Evolutionary conservation across 2,797 vertebrate genomes (phyloP), one percentile per base, ranked within the genome.

Genomic region (Rhinatrema bivittatum): DNA sequence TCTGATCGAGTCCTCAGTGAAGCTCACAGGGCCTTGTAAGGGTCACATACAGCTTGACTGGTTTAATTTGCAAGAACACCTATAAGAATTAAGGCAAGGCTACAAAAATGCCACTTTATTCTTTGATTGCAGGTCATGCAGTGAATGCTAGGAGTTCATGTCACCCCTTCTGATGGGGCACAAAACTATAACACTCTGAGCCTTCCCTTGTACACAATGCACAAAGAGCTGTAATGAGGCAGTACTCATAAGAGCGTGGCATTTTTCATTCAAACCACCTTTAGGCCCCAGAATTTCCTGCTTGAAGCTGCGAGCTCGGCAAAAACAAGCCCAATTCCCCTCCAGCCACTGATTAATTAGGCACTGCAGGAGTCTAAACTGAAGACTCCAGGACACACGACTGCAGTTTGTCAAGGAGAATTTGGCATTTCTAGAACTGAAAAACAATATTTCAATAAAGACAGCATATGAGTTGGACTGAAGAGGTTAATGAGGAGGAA

Each of bases 361-460:
- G 50, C 47, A 42, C 47, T 42, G 39, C 47, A 42, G 47, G 47
- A 50, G 47, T 30, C 47, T 50, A 50, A 50, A 42, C 34, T 47
- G 42, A 42, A 42, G 34, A 50, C 47, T 36, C 28, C 32, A 21
- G 47, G 47, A 28, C 39, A 50, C 15, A 15, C 32, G 37, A 42
- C 39, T 37, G 47, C 47, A 42, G 47, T 33, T 33, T 20, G 39
- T 36, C 46, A 32, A 46, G 39, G 31, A 27, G 16, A 49, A 39
- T 16, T 39, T 38, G 33, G 33, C 36, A 42, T 42, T 40, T 27
- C 34, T 21, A 38, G 38, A 47, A 43, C 50, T 50, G 50, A 26
- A 32, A n/a, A 37, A 32, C 35, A 38, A 24, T 15, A 31, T 14
- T 32, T 42, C 34, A 30, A 21, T 42, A 25, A 14, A 26, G 13